Evolutionary conservation across 2,113 vertebrate genomes (phyloP).

Genomic region (Oreocharis arfaki): DNA sequence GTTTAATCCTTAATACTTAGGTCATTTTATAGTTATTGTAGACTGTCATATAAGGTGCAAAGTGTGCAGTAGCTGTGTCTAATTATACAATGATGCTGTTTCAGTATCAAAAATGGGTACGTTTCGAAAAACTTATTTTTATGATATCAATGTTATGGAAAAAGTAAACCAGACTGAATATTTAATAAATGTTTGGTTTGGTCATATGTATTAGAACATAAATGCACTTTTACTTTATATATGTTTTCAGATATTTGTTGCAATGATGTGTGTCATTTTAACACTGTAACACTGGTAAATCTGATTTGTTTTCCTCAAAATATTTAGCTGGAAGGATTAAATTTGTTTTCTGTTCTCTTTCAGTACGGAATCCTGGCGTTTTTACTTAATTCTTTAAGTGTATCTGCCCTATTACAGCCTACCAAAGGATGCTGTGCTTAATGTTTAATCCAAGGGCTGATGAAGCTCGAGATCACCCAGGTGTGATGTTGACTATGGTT

Average conservation of each 20-base stretch:
- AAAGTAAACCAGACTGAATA: not conserved
- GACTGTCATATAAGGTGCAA: not conserved
- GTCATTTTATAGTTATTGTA: not conserved
- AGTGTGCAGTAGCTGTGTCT: not conserved
- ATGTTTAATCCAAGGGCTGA: not conserved
- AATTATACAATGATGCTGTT: not conserved
- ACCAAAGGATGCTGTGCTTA: not conserved
- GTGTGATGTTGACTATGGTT: not conserved
- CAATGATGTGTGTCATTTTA: not conserved
- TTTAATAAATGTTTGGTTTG: not conserved
- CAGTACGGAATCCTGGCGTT: not conserved
- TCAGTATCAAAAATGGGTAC: not conserved
- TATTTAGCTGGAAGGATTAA: not conserved
- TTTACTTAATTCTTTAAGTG: not conserved
- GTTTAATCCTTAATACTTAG: not conserved
- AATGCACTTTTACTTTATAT: not conserved
- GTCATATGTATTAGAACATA: not conserved
- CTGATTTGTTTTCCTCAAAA: not conserved
- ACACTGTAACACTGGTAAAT: not conserved
- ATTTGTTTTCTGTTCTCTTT: not conserved
- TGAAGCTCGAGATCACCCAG: not conserved
- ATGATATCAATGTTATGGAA: not conserved
- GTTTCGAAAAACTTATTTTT: not conserved
- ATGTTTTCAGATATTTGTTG: not conserved
- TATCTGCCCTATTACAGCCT: not conserved